phyloP scores from a whole-genome alignment of 2,888 invertebrate species.

The Eutolmus rufibarbis region DNA sequence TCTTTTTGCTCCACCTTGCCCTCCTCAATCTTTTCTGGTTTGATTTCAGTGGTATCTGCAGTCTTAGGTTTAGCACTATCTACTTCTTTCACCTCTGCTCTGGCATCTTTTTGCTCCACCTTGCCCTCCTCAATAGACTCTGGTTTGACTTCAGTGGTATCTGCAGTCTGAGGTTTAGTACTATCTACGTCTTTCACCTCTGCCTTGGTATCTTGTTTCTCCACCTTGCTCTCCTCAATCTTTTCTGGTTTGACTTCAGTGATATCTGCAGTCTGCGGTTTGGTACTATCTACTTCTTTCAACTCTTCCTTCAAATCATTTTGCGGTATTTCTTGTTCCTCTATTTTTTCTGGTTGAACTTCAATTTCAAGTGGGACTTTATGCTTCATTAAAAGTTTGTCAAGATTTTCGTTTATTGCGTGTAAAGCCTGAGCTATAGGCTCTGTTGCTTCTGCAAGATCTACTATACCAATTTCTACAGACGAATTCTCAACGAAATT shows the following conservation, averaged over 20 bases:
- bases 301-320: background rate
- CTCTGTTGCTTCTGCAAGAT: conserved; percentile 2
- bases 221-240: conserved; percentile 53
- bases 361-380: background rate
- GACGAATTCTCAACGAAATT: conserved; percentile 45
- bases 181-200: background rate
- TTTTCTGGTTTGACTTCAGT: conserved; percentile 44
- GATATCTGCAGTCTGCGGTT: background rate
- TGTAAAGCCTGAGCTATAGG: background rate
- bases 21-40: background rate
- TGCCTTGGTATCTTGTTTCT: background rate
- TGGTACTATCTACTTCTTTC: background rate
- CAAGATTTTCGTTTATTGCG: background rate
- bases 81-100: background rate
- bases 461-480: conserved; percentile 33
- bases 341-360: background rate
- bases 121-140: conserved; percentile 3
- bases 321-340: background rate
- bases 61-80: background rate
- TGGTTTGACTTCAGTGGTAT: conserved; percentile 29
- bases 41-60: background rate
- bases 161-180: conserved; percentile 42
- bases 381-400: background rate
- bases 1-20: background rate
- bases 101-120: background rate